These are phyloP conservation scores for Aromia moschata DNA, from an alignment of 2,888 invertebrate genomes.

Conservation along the genomic window DNA sequence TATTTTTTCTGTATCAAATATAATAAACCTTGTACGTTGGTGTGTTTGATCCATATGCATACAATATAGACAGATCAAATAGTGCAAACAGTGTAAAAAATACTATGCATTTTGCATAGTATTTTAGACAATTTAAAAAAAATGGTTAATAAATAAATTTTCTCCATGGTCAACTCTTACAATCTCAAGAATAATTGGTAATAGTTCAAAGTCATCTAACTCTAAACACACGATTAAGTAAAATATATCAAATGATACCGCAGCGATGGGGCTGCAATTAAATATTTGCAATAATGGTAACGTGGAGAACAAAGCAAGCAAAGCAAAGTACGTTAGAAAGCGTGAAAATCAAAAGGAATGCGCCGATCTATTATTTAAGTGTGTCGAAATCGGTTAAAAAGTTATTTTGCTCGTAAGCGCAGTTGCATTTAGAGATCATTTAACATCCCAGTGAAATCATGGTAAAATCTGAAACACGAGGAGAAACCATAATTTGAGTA, in stretches of 20 bases:
- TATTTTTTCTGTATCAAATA: too few species aligned
- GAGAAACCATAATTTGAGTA: constrained; percentile 22
- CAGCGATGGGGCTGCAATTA: constrained; percentile 3
- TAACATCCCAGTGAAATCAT: constrained; percentile 16
- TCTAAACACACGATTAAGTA: background rate
- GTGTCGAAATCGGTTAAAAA: constrained; percentile 21
- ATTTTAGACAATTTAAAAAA: too few species aligned
- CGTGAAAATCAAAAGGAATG: constrained; percentile 31
- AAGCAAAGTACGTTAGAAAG: constrained; percentile 24
- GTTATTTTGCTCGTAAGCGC: constrained; percentile 15
- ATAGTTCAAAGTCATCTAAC: too few species aligned
- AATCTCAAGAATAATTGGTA: too few species aligned
- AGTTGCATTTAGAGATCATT: constrained; percentile 7
- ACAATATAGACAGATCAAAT: too few species aligned
- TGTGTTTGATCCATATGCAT: too few species aligned
- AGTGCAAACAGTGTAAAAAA: too few species aligned
- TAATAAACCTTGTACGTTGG: too few species aligned
- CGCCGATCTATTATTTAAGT: constrained; percentile 30
- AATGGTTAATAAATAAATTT: too few species aligned
- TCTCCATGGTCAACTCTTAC: too few species aligned
- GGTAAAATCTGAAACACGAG: background rate
- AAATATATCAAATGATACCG: background rate
- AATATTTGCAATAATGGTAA: constrained; percentile 6
- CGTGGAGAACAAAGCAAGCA: constrained; percentile 15
- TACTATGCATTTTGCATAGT: too few species aligned